phyloP scores from a whole-genome alignment of 2,797 vertebrate species.

The Botia kubotai region DNA sequence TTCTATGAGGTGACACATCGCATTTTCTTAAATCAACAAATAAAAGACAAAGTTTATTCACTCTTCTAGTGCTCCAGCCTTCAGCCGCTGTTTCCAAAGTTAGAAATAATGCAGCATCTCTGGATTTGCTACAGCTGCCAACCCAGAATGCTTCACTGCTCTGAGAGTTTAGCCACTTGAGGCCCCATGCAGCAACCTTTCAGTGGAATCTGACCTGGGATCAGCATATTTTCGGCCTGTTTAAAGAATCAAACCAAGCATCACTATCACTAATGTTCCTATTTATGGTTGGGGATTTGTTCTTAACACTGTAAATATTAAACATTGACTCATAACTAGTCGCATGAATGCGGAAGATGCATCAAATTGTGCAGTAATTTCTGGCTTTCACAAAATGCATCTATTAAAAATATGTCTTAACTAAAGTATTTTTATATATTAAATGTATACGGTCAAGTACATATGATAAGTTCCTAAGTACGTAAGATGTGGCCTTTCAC shows the following conservation, averaged over 20 bases:
- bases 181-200: not conserved
- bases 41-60: not conserved
- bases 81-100: slow-evolving; percentile 13
- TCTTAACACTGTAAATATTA: not conserved
- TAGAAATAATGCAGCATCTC: slow-evolving; percentile 9
- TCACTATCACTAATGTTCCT: not conserved
- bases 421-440: too few relatives aligned
- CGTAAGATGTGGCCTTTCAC: too few relatives aligned
- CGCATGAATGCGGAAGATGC: not conserved
- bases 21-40: not conserved
- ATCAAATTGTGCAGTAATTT: too few relatives aligned
- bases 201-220: slow-evolving; percentile 3
- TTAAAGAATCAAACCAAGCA: slow-evolving; percentile 17
- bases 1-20: not conserved
- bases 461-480: too few relatives aligned
- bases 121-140: slow-evolving; percentile 22
- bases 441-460: too few relatives aligned
- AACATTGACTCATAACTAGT: not conserved
- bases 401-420: too few relatives aligned
- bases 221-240: not conserved
- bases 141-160: slow-evolving; percentile 20
- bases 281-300: not conserved
- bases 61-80: not conserved
- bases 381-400: too few relatives aligned
- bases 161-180: slow-evolving; percentile 22